Conservation (phyloP, 1,140 invertebrate species). For the Eumaeus atala region DNA sequence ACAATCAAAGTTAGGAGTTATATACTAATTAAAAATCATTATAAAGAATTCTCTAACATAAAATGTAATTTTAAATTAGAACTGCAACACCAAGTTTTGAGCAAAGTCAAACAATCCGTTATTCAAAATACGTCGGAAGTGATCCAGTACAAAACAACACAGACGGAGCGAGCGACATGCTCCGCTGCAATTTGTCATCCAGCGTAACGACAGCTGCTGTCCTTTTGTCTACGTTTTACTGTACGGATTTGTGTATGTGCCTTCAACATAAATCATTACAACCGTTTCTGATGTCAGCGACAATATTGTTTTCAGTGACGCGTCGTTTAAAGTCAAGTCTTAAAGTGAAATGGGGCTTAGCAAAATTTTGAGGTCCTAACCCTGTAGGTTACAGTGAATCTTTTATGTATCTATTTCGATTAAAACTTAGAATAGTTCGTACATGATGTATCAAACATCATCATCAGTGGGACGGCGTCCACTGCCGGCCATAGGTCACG, state of each 20-base stretch:
- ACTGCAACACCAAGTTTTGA: too few relatives aligned
- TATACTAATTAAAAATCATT: too few relatives aligned
- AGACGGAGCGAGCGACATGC: slow-evolving; percentile 17
- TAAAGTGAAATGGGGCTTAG: background rate
- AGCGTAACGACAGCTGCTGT: slow-evolving; percentile 32
- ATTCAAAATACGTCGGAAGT: slow-evolving; percentile 13
- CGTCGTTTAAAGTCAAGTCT: background rate
- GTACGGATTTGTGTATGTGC: slow-evolving; percentile 11
- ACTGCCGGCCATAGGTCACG: too few relatives aligned
- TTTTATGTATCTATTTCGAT: too few relatives aligned
- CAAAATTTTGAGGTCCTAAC: background rate
- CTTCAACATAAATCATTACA: slow-evolving; percentile 13
- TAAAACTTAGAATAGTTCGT: too few relatives aligned
- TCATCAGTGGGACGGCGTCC: too few relatives aligned
- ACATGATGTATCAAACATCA: too few relatives aligned
- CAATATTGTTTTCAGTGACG: background rate
- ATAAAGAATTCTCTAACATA: too few relatives aligned
- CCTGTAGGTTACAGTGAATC: too few relatives aligned
- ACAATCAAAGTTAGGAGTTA: too few relatives aligned
- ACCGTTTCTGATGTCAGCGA: background rate
- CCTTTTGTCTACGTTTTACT: slow-evolving; percentile 27
- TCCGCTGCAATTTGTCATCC: slow-evolving; percentile 37
- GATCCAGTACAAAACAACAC: slow-evolving; percentile 19
- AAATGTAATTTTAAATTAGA: too few relatives aligned
- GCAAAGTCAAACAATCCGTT: slow-evolving; percentile 11